These are phyloP conservation scores for Strongylocentrotus purpuratus DNA, from an alignment of 35 echinoderm and acorn worm species.

Conservation along the genomic window DNA sequence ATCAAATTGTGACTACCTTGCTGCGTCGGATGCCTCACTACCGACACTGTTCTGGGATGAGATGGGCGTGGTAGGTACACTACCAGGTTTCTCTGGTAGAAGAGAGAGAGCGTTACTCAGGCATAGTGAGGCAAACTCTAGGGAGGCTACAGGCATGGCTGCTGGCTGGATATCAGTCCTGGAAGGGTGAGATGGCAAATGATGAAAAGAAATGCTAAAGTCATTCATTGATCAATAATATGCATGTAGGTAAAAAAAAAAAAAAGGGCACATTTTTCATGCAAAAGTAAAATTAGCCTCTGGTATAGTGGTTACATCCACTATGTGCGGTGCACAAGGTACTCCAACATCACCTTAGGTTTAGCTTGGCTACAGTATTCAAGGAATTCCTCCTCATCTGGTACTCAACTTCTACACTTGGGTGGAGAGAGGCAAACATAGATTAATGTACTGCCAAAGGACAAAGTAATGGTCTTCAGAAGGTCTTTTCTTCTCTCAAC, in stretches of 20 bases:
- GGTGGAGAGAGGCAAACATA: no score
- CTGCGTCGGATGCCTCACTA: slow-evolving; percentile 59
- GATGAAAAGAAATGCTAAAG: neutral
- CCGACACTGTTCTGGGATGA: slow-evolving; percentile 55
- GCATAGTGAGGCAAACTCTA: slow-evolving; percentile 96
- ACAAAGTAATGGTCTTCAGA: no score
- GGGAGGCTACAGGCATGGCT: slow-evolving; percentile 88
- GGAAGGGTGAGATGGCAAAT: neutral
- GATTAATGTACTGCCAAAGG: no score
- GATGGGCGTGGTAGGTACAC: slow-evolving; percentile 23
- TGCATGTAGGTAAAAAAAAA: no score
- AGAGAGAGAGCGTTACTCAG: slow-evolving; percentile 82
- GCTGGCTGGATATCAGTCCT: slow-evolving; percentile 83
- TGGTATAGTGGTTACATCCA: neutral
- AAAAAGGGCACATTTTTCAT: neutral
- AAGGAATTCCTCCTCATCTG: no score
- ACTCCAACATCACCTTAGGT: no score
- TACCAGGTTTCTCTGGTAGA: slow-evolving; percentile 61
- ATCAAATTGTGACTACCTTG: neutral
- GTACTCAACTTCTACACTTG: no score
- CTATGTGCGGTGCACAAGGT: neutral
- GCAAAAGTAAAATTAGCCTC: neutral
- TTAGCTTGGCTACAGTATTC: no score
- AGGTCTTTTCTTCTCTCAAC: no score
- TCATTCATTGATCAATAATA: neutral